Evolutionary conservation across 2,797 vertebrate species (phyloP), one percentile per base, ranked within the genome.

Genomic region (Spinibarbus caldwelli): DNA sequence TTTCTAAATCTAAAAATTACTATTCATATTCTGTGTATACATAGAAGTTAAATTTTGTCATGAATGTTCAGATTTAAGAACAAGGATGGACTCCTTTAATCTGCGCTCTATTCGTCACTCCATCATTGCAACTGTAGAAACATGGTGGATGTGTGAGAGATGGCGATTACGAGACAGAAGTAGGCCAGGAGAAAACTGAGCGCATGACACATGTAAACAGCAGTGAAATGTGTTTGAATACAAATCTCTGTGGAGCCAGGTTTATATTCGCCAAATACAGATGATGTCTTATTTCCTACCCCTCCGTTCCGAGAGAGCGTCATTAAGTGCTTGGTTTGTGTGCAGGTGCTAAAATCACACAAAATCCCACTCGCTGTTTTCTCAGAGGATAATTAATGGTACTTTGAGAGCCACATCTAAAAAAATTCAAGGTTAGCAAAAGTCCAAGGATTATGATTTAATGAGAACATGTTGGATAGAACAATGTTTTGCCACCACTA

Each of bases 321-420:
- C 31, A 47, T 66, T 80, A 54, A 83, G 47, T 79, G 85, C 49
- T 57, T 72, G 41, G 62, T 87, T 86, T 87, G 59, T 43, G 49
- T 70, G 62, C 23, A 64, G 34, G 84, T 86, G 82, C 76, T 88
- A 85, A 89, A 90, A 87, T 85, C 75, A 8, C 79, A 23, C 83
- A n/a, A 86, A 88, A 83, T 80, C 80, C 67, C 80, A 47, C 49
- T 21, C 57, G 26, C 43, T 80, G 49, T 84, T 83, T 78, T 71
- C 83, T 68, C 85, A 14, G 26, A 59, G 83, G 31, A 78, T 87
- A 91, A 90, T 88, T 90, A 88, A 81, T 83, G 34, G 26, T 72
- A 87, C 77, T 88, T 87, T 79, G 54, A 85, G 73, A 82, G 86
- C 36, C 45, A 49, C 80, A 83, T 86, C 70, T 71, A 87, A 81